A percentile compares a stretch with the other conserved stretches of the same genome.
These are phyloP conservation scores for Gopherus evgoodei DNA, from an alignment of 2,113 vertebrate genomes.

Conservation along the genomic window DNA sequence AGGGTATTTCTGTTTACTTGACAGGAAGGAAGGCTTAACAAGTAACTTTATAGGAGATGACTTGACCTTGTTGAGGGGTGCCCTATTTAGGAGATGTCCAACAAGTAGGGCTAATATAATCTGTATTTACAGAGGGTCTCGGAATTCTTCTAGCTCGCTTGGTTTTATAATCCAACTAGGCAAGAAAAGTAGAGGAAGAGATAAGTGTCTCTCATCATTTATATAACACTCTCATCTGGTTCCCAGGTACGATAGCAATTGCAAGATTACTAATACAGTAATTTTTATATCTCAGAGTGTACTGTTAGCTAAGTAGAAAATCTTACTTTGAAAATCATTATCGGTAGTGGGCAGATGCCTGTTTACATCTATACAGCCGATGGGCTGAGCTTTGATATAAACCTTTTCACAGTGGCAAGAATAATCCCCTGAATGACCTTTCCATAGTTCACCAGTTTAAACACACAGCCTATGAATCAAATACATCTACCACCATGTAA, in stretches of 20 bases:
- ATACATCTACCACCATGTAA: constrained; percentile 44
- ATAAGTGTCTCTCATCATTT: background rate
- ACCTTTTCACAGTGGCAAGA: background rate
- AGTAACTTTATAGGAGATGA: background rate
- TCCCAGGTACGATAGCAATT: background rate
- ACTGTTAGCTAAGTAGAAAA: background rate
- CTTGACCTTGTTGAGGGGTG: background rate
- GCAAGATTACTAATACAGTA: background rate
- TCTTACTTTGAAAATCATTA: constrained; percentile 34
- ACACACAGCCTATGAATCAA: background rate
- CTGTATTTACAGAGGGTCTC: background rate
- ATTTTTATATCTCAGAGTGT: background rate
- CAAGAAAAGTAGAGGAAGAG: background rate
- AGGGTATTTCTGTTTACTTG: background rate
- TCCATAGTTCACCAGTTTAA: constrained; percentile 51
- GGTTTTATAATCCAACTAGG: background rate
- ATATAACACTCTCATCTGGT: background rate
- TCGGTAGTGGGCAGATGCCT: background rate
- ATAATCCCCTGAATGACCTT: constrained; percentile 53
- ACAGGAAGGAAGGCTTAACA: background rate
- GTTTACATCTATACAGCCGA: background rate
- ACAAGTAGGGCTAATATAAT: background rate
- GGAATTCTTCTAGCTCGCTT: background rate
- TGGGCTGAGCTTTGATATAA: constrained; percentile 43
- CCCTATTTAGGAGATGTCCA: background rate